A percentile compares a stretch with the other conserved stretches of the same genome.
Evolutionary conservation across 2,113 vertebrate species (phyloP).

Genomic region (Brachypteracias leptosomus): DNA sequence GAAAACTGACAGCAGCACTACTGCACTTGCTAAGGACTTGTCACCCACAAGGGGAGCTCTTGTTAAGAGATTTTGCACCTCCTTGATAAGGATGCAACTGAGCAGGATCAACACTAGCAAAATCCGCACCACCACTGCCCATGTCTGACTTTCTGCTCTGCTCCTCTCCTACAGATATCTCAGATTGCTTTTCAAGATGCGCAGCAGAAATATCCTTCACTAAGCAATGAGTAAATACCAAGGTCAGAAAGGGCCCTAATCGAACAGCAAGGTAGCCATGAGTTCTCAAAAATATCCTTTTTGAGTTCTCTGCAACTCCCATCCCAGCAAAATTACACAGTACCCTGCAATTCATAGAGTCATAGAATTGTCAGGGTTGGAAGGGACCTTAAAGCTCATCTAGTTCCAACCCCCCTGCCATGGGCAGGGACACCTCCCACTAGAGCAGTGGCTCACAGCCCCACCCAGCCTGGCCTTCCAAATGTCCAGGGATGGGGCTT

Average conservation of each 20-base stretch:
- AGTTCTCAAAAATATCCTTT: background rate
- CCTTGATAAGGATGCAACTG: background rate
- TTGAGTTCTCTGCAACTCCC: background rate
- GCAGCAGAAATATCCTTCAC: background rate
- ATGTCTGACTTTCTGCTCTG: background rate
- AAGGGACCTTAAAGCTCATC: too few relatives aligned
- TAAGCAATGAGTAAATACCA: background rate
- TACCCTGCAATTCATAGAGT: background rate
- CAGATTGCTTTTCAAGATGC: rapidly evolving
- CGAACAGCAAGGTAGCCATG: background rate
- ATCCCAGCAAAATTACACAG: background rate
- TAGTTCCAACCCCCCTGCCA: too few relatives aligned
- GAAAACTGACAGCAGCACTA: background rate
- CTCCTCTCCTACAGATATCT: background rate
- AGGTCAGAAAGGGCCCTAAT: background rate
- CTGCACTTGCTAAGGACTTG: too few relatives aligned
- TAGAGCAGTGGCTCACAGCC: too few relatives aligned
- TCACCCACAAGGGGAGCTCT: background rate
- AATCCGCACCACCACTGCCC: background rate
- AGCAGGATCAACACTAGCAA: background rate
- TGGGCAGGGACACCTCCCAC: too few relatives aligned
- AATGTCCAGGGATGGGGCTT: too few relatives aligned
- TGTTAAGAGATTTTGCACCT: background rate
- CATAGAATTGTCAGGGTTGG: too few relatives aligned
- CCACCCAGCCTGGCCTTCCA: too few relatives aligned